Evolutionary conservation across 2,797 vertebrate species (phyloP), one percentile per base, ranked within the genome.

Genomic region (Liparis tanakae): DNA sequence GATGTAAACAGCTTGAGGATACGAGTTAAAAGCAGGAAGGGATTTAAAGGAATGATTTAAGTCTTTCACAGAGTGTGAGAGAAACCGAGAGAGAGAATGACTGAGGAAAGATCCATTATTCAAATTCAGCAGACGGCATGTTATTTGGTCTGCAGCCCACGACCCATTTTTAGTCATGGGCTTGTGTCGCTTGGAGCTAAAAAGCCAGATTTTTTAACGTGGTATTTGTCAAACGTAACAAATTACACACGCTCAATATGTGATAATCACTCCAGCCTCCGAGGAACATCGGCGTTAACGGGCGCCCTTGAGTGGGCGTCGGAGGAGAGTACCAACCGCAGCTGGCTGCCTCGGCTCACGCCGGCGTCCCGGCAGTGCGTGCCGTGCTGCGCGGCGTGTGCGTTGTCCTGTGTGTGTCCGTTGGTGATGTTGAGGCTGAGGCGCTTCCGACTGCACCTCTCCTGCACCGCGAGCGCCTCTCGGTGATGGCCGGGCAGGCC

Each of bases 381-480:
- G 74, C 15, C 10, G 18, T 90, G 83, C 0, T 79, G 83, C 37
- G 0, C 37, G 5, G 0, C 0, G 39, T 87, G 88, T 0, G 73
- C 6, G 76, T 90, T 94, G 68, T 93, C 90, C 0, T 84, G 94
- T 1, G 88, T 30, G 3, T 95, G 95, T 68, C 93, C 90, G 17
- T 96, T 95, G 70, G 88, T 44, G 25, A 95, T 94, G 75, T 96
- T 96, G 76, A 98, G 94, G 84, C 97, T 99, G 78, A 97, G 92
- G 13, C 97, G 95, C 82, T 96, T 97, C 61, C 96, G 95, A 0
- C 53, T 81, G 85, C 92, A 94, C 66, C 92, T 93, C 70, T 96
- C 96, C 0, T 89, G 61, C 1, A 87, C 89, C 41, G 90, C 86
- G 0, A 79, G 86, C 7, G 83, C 56, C 67, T 94, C 94, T 12